These are phyloP conservation scores for Drosophila anomelani DNA, from an alignment of 2,888 invertebrate genomes.

Conservation along the genomic window DNA sequence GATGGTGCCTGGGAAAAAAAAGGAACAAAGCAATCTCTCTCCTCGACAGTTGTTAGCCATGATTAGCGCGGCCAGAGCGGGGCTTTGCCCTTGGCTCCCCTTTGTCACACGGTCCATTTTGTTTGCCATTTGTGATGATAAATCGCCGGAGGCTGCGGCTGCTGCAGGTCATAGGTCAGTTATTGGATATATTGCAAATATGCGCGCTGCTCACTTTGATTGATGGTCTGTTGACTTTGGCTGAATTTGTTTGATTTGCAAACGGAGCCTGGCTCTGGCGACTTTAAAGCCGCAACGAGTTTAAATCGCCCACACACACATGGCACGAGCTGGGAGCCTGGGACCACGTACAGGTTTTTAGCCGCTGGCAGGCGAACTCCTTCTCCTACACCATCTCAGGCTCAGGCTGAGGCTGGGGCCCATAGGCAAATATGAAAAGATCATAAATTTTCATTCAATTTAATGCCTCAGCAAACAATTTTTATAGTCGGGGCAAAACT, in stretches of 20 bases:
- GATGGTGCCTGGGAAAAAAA: background rate
- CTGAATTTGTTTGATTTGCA: conserved; percentile 66
- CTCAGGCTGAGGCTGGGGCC: conserved; percentile 40
- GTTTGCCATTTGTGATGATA: conserved; percentile 71
- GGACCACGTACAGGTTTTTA: conserved; percentile 39
- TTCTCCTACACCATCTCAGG: conserved; percentile 40
- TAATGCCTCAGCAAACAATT: conserved; percentile 85
- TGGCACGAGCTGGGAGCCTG: conserved; percentile 5
- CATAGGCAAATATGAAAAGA: conserved; percentile 82
- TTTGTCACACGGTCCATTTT: conserved; percentile 59
- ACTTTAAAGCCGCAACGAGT: conserved; percentile 57
- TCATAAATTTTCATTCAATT: conserved; percentile 85
- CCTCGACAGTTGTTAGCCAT: conserved; percentile 49
- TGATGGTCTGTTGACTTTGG: conserved; percentile 64
- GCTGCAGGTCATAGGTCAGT: conserved; percentile 63
- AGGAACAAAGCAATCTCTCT: conserved; percentile 32
- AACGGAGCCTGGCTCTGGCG: conserved; percentile 9
- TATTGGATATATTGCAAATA: conserved; percentile 61
- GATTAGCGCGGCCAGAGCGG: conserved; percentile 64
- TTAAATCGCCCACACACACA: conserved; percentile 27
- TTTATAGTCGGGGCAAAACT: conserved; percentile 72
- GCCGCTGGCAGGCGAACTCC: conserved; percentile 53
- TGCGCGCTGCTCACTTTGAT: conserved; percentile 59
- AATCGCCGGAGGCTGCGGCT: conserved; percentile 50
- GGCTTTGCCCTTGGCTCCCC: conserved; percentile 14